Evolutionary conservation across 2,113 vertebrate genomes (phyloP).

Genomic region (Solenodon paradoxus): DNA sequence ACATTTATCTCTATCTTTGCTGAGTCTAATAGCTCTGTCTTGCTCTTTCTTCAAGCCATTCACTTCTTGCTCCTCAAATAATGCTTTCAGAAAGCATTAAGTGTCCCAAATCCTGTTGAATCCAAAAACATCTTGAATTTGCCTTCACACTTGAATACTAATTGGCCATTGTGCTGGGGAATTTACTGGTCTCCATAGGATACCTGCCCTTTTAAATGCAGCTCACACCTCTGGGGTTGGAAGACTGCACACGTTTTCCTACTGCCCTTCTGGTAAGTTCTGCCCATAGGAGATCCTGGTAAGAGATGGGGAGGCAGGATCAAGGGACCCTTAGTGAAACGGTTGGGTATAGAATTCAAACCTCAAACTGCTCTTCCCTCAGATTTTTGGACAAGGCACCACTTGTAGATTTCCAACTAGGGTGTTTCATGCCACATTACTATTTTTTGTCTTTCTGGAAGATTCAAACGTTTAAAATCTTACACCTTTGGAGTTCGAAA

Average conservation of each 20-base stretch:
- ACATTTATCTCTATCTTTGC: background rate
- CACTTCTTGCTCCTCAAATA: background rate
- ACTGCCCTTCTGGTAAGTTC: background rate
- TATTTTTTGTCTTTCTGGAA: conserved; percentile 28
- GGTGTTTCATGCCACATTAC: background rate
- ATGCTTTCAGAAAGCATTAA: background rate
- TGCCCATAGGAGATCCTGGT: background rate
- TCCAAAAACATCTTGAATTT: background rate
- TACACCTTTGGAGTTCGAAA: conserved; percentile 47
- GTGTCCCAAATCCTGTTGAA: background rate
- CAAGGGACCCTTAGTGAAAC: background rate
- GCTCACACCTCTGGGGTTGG: background rate
- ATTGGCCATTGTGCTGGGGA: background rate
- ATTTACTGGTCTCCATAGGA: background rate
- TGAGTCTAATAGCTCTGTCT: background rate
- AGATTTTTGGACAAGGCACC: background rate
- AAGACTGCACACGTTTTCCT: background rate
- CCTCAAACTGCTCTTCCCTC: conserved; percentile 10
- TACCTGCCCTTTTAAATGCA: background rate
- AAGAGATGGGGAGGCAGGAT: background rate
- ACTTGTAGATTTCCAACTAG: background rate
- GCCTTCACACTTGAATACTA: background rate
- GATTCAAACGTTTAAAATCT: background rate
- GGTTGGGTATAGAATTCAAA: background rate
- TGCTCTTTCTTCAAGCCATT: background rate